Evolutionary conservation across 2,888 invertebrate species (phyloP).

Genomic region (Drosophila seclusa): DNA sequence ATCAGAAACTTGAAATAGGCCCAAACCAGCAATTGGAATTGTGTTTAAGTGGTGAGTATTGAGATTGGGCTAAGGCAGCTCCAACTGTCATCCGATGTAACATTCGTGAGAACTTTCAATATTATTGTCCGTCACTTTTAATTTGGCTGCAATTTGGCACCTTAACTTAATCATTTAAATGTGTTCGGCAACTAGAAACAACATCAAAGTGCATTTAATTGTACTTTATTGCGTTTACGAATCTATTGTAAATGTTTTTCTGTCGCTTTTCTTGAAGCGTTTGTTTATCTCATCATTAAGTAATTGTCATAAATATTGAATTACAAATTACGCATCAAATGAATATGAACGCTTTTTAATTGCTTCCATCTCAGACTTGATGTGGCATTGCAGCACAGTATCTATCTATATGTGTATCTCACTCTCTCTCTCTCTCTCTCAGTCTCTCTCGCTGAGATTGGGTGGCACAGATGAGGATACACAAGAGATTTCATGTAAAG

Average conservation of each 20-base stretch:
- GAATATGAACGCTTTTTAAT: constrained; percentile 54
- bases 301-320: constrained; percentile 10
- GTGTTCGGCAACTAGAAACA: not conserved
- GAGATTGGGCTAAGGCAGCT: not conserved
- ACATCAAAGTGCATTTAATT: not conserved
- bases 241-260: not conserved
- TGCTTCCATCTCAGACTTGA: constrained; percentile 39
- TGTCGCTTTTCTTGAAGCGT: not conserved
- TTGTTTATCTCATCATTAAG: constrained; percentile 15
- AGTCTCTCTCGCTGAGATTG: not conserved
- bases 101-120: not conserved
- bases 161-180: not conserved
- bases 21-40: not conserved
- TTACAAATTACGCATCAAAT: constrained; percentile 9
- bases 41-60: constrained; percentile 26
- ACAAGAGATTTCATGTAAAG: constrained; percentile 34
- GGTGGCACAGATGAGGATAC: not conserved
- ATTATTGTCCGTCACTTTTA: not conserved
- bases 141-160: not conserved
- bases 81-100: not conserved
- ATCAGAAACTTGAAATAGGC: not conserved
- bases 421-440: not conserved
- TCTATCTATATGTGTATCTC: not conserved
- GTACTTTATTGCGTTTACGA: not conserved
- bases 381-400: not conserved